Conservation (phyloP, 2,888 invertebrate genomes). For the Nephrocerus scutellatus region DNA sequence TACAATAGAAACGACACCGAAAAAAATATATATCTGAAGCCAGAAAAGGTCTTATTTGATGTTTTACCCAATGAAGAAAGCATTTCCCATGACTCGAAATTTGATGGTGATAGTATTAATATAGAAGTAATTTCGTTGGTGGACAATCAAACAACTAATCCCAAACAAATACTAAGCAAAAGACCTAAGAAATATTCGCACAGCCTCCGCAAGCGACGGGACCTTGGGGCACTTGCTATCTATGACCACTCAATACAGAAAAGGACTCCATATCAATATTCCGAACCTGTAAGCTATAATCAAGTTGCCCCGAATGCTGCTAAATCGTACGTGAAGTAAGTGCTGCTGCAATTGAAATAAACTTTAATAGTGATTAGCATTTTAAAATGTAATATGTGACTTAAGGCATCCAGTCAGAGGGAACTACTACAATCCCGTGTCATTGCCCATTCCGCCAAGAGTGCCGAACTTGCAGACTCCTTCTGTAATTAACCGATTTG, state of each 20-base stretch:
- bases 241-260: slow-evolving; percentile 17
- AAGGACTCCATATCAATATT: slow-evolving; percentile 22
- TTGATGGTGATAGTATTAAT: slow-evolving; percentile 21
- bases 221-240: slow-evolving; percentile 4
- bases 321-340: slow-evolving; percentile 2
- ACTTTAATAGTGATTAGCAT: neutral
- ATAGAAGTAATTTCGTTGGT: slow-evolving; percentile 25
- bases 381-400: neutral
- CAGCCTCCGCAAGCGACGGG: slow-evolving; percentile 32
- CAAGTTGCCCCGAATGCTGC: slow-evolving; percentile 1
- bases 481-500: slow-evolving; percentile 27
- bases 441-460: slow-evolving; percentile 1
- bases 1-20: slow-evolving; percentile 20
- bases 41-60: slow-evolving; percentile 37
- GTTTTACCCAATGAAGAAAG: slow-evolving; percentile 31
- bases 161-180: slow-evolving; percentile 29
- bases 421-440: slow-evolving; percentile 19
- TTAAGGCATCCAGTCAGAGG: slow-evolving; percentile 21
- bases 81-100: slow-evolving; percentile 19
- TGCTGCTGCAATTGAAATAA: too few species aligned
- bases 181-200: slow-evolving; percentile 35
- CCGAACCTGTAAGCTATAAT: slow-evolving; percentile 14
- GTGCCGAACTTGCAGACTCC: neutral
- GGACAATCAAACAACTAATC: slow-evolving; percentile 16
- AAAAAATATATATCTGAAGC: slow-evolving; percentile 23